Evolutionary conservation across 2,888 invertebrate genomes (phyloP), one percentile per base, ranked within the genome.

Genomic region (Spilosoma lubricipeda): DNA sequence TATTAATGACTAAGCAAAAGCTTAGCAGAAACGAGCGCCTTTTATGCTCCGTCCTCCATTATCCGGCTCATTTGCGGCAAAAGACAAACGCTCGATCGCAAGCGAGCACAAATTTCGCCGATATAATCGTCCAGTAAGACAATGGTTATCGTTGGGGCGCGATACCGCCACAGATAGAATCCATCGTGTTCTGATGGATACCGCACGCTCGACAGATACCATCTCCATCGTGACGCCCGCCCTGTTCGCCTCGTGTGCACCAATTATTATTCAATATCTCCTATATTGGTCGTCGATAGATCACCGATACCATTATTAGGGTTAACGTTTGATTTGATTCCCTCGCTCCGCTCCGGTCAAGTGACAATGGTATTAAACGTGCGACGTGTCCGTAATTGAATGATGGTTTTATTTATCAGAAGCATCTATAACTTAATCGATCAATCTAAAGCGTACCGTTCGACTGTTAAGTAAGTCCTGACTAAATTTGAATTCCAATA

Each of bases 251-350:
- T 89, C 90, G 90, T 90, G 90, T 92, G 93, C 92, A 93, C 94
- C 95, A 95, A 95, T 95, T 95, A 95, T 94, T 94, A 94, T 94
- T 94, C 94, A 94, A 95, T 95, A 94, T 93, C 88, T 89, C 85
- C 82, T 85, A 89, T 86, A 87, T 86, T 82, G 81, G 81, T 77
- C 80, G 77, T 82, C 79, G 77, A 82, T 84, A 83, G 82, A 83
- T 90, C 87, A 82, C 84, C 83, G 88, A 90, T 90, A 89, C 83
- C 82, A 88, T 89, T 89, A 91, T 91, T 90, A 90, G 89, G 91
- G 92, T 92, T 88, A 91, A 90, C 87, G 85, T 89, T 87, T 89
- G 89, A 89, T 90, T 90, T 88, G 90, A 91, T 92, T 88, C 84
- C 81, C 82, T 85, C 88, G 88, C 83, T 88, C 85, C 83, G 83